These are phyloP conservation scores for Noctua fimbriata DNA, from an alignment of 2,888 invertebrate species.

Conservation along the genomic window DNA sequence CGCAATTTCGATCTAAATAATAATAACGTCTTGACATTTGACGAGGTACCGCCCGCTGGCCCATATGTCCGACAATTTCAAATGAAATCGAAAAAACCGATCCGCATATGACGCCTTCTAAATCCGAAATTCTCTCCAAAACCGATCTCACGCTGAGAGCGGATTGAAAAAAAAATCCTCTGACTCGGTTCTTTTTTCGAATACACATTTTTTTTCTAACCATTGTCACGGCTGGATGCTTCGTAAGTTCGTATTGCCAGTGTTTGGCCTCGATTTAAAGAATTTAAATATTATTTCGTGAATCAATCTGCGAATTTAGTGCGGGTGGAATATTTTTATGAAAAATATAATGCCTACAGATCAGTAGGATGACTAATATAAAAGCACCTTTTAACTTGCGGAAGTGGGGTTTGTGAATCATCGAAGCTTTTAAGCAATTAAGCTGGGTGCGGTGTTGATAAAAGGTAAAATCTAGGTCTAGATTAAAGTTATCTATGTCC, in stretches of 20 bases:
- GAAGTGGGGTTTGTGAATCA: conserved; percentile 64
- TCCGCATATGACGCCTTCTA: conserved; percentile 87
- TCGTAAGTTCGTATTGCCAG: conserved; percentile 70
- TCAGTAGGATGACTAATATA: conserved; percentile 43
- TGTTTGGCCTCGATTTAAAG: conserved; percentile 50
- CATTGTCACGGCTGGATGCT: conserved; percentile 76
- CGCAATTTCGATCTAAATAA: conserved; percentile 49
- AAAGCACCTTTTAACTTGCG: conserved; percentile 31
- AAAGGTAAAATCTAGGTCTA: conserved; percentile 20
- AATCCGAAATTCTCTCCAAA: conserved; percentile 88
- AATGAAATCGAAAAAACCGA: conserved; percentile 75
- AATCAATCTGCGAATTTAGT: conserved; percentile 51
- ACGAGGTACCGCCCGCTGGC: conserved; percentile 68
- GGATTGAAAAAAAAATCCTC: conserved; percentile 80
- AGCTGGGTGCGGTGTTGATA: conserved; percentile 17
- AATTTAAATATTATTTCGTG: conserved; percentile 60
- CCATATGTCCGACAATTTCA: conserved; percentile 67
- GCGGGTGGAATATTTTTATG: conserved; percentile 18
- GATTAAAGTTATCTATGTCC: conserved; percentile 35
- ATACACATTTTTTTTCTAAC: conserved; percentile 77
- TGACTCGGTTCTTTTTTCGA: conserved; percentile 81
- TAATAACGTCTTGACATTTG: conserved; percentile 65
- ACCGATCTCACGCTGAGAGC: conserved; percentile 88
- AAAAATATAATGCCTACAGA: conserved; percentile 6
- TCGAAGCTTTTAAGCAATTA: conserved; percentile 45